phyloP scores from a whole-genome alignment of 1,140 invertebrate species.

The Antheraea pernyi region DNA sequence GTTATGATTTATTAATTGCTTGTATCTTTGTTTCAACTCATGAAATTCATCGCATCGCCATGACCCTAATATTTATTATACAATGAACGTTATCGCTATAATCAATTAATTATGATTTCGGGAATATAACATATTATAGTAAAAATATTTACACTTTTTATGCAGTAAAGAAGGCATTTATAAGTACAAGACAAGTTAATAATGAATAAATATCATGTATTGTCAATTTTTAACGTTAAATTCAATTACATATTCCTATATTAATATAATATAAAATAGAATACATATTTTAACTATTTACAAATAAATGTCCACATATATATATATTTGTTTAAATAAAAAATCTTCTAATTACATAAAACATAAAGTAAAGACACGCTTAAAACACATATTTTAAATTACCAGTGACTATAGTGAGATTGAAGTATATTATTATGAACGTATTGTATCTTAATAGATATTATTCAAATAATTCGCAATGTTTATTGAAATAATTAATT shows the following conservation, averaged over 20 bases:
- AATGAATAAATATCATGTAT: constrained; percentile 18
- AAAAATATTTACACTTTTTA: not conserved
- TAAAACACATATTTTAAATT: constrained; percentile 1
- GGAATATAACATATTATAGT: no score
- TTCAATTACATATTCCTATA: constrained; percentile 16
- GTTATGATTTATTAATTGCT: no score
- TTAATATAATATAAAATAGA: constrained; percentile 25
- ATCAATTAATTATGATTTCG: not conserved
- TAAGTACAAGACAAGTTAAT: constrained; percentile 38
- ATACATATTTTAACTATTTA: constrained; percentile 39
- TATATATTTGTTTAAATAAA: not conserved
- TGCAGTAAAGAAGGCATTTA: constrained; percentile 18
- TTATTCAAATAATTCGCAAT: no score
- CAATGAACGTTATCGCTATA: no score
- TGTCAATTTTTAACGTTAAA: constrained; percentile 20
- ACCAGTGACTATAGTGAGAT: not conserved
- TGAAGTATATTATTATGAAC: not conserved
- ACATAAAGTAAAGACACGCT: not conserved
- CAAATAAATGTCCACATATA: no score
- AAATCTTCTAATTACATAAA: not conserved
- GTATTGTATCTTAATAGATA: no score
- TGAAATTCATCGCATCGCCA: no score
- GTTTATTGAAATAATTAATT: not conserved
- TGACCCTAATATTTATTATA: no score
- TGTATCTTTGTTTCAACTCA: no score